Evolutionary conservation across 2,888 invertebrate genomes (phyloP), one percentile per base, ranked within the genome.

Genomic region (Coelinius sp.): DNA sequence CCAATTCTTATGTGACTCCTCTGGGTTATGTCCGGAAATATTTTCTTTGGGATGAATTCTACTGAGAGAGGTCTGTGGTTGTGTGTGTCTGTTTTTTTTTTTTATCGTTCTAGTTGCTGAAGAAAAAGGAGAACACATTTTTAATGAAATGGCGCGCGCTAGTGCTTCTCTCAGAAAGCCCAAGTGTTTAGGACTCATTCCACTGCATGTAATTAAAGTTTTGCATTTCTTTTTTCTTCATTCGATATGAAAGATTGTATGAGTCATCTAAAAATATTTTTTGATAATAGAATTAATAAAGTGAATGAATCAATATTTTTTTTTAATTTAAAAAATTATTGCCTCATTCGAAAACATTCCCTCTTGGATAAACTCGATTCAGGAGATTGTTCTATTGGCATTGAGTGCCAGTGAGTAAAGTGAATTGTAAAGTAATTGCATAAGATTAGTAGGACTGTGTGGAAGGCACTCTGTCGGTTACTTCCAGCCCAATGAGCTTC

Each of bases 381-480:
- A 76, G 78, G 77, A 80, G 83, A 82, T 82, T 83, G 84, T 84
- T 84, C 84, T 83, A 84, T 82, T 80, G 82, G 81, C 83, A 82
- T 82, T 82, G 82, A 85, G 84, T 85, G 85, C 84, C 80, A 83
- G 81, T 80, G 81, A 81, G 82, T 80, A 85, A 84, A 86, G 87
- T 83, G 86, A 86, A 86, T 86, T 85, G 84, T 83, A 83, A 85
- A 86, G 87, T 87, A 87, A 88, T 87, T 87, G 86, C 85, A 86
- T 85, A 85, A 86, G 84, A 87, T 87, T 87, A 87, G 86, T 82
- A 83, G 83, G 80, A 81, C 80, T 76, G 84, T 80, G 82, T 80
- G 83, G 83, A 84, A 85, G 83, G 85, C 86, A 86, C 86, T 86
- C 84, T 85, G 83, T 82, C 86, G 82, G 84, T 87, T 86, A 87